Evolutionary conservation across 2,113 vertebrate species (phyloP).

Genomic region (Pygoscelis adeliae): DNA sequence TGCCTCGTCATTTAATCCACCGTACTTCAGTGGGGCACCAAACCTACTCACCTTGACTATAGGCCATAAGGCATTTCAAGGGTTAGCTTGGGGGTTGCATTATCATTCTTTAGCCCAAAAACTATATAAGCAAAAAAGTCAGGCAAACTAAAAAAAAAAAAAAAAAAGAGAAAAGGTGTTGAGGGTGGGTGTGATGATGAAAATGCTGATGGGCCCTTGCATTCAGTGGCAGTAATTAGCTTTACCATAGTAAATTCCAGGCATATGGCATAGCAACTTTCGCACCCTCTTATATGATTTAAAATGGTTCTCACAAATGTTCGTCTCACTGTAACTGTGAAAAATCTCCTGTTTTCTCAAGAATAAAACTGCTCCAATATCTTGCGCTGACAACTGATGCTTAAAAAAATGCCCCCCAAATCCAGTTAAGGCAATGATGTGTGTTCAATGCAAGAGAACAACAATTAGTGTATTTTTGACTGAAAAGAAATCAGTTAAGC

Average conservation of each 20-base stretch:
- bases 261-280: constrained; percentile 52
- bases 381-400: constrained; percentile 49
- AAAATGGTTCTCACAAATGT: constrained; percentile 34
- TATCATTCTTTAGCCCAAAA: not conserved
- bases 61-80: not conserved
- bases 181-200: constrained; percentile 16
- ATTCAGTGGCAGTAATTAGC: constrained; percentile 46
- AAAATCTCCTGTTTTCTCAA: constrained; percentile 45
- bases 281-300: not conserved
- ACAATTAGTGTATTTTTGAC: constrained; percentile 72
- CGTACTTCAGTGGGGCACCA: not conserved
- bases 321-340: constrained; percentile 15
- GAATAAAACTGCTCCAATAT: constrained; percentile 28
- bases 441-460: constrained; percentile 69
- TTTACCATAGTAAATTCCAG: constrained; percentile 47
- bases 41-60: not conserved
- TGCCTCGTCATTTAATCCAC: not conserved
- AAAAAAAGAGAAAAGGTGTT: not conserved
- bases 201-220: constrained; percentile 11
- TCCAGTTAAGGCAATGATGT: constrained; percentile 63
- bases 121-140: not conserved
- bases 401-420: constrained; percentile 48
- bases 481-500: constrained; percentile 74
- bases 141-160: not conserved
- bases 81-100: not conserved